Evolutionary conservation across 2,113 vertebrate species (phyloP).

Genomic region (Apodemus speciosus): DNA sequence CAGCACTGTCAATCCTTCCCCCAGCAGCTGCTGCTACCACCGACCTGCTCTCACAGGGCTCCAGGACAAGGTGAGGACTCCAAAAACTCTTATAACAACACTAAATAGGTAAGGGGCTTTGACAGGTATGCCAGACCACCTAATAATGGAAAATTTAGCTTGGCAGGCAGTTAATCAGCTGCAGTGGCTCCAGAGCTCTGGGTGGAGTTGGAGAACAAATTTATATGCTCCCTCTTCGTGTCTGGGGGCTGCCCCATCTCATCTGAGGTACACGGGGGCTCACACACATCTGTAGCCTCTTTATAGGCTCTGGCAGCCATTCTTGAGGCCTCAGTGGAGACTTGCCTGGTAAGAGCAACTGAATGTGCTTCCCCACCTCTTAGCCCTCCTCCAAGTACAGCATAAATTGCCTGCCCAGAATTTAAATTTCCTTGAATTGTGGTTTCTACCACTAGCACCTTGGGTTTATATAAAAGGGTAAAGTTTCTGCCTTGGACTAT

Average conservation of each 20-base stretch:
- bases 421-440: constrained; percentile 64
- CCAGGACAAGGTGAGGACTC: constrained; percentile 48
- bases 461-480: constrained; percentile 65
- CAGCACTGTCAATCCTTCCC: not conserved
- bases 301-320: constrained; percentile 44
- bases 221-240: not conserved
- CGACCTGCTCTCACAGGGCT: constrained; percentile 42
- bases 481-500: constrained; percentile 60
- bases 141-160: constrained; percentile 61
- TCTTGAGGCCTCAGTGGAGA: not conserved
- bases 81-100: not conserved
- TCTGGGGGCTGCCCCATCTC: not conserved
- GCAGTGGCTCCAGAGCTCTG: not conserved
- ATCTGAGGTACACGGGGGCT: not conserved
- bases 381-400: constrained; percentile 16
- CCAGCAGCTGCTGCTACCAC: not conserved
- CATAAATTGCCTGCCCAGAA: not conserved
- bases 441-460: constrained; percentile 59
- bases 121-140: constrained; percentile 56
- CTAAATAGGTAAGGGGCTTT: constrained; percentile 21
- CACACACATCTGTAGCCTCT: constrained; percentile 53
- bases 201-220: not conserved
- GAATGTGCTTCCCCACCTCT: not conserved
- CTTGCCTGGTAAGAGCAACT: not conserved
- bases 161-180: constrained; percentile 36